Evolutionary conservation across 1,140 invertebrate species (phyloP).

Genomic region (Bursaphelenchus mucronatus): DNA sequence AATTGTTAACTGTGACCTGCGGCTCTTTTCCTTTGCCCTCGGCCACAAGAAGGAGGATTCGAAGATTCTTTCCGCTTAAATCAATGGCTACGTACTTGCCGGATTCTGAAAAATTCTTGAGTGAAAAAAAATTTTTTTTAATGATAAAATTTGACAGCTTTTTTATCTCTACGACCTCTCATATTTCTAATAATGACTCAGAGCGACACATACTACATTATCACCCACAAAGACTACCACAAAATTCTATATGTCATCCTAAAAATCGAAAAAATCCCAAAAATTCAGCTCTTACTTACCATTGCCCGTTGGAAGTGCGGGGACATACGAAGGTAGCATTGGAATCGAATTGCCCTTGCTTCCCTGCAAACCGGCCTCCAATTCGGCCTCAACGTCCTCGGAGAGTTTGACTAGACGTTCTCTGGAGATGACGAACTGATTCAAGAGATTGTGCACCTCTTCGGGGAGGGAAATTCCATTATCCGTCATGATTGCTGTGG

Average conservation of each 20-base stretch:
- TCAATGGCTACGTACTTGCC: constrained; percentile 61
- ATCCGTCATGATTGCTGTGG: too few species aligned
- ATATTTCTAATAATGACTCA: too few species aligned
- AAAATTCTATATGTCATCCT: too few species aligned
- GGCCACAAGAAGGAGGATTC: constrained; percentile 51
- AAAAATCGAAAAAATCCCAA: too few species aligned
- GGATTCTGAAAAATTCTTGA: constrained; percentile 47
- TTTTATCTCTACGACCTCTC: constrained; percentile 6
- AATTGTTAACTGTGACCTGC: constrained; percentile 45
- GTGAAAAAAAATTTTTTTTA: too few species aligned
- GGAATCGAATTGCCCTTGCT: constrained; percentile 46
- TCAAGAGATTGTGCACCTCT: constrained; percentile 25
- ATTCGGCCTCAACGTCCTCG: constrained; percentile 52
- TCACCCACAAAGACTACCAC: too few species aligned
- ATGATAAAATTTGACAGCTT: constrained; percentile 19
- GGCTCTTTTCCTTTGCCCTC: constrained; percentile 48
- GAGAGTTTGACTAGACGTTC: constrained; percentile 53
- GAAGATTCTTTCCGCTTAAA: constrained; percentile 57
- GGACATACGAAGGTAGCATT: constrained; percentile 58
- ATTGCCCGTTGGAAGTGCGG: constrained; percentile 53
- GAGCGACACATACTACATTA: too few species aligned
- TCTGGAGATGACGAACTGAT: constrained; percentile 36
- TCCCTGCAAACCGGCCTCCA: constrained; percentile 46
- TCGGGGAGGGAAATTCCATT: constrained; percentile 10
- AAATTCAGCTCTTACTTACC: constrained; percentile 32